Conservation (phyloP, 2,888 invertebrate species). For the Ennomos fuscantarius region DNA sequence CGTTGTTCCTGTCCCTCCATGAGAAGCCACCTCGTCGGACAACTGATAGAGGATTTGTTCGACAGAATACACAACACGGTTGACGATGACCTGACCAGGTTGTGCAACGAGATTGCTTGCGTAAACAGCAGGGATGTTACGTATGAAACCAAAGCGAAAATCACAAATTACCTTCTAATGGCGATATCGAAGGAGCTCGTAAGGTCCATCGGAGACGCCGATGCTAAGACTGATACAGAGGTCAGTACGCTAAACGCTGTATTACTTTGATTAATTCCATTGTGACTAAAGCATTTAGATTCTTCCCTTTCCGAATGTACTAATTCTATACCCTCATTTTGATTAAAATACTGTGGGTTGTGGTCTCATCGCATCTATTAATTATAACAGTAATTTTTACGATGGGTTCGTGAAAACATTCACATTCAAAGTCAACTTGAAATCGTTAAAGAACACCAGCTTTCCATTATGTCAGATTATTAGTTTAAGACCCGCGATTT, state of each 20-base stretch:
- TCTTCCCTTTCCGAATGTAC: slow-evolving; percentile 49
- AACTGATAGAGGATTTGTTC: slow-evolving; percentile 77
- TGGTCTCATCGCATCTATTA: slow-evolving; percentile 44
- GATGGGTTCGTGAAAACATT: no score
- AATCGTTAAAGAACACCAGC: no score
- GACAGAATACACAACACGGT: slow-evolving; percentile 74
- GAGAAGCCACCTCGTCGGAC: slow-evolving; percentile 78
- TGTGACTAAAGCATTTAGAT: slow-evolving; percentile 70
- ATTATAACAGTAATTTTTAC: slow-evolving; percentile 10
- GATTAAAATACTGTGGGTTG: slow-evolving; percentile 55
- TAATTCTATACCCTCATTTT: slow-evolving; percentile 37
- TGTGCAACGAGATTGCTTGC: slow-evolving; percentile 70
- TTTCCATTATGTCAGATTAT: no score
- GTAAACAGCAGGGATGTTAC: slow-evolving; percentile 63
- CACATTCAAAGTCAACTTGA: no score
- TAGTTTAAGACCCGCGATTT: no score
- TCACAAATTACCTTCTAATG: slow-evolving; percentile 81
- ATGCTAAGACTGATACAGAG: slow-evolving; percentile 82
- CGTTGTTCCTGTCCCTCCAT: slow-evolving; percentile 78
- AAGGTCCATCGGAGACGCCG: slow-evolving; percentile 80
- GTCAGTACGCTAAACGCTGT: slow-evolving; percentile 61
- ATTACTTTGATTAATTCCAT: slow-evolving; percentile 39
- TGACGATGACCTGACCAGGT: slow-evolving; percentile 72
- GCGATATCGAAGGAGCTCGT: slow-evolving; percentile 82
- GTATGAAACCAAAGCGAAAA: slow-evolving; percentile 78